Evolutionary conservation across 2,888 invertebrate genomes (phyloP).

Genomic region (Synanthedon andrenaeformis): DNA sequence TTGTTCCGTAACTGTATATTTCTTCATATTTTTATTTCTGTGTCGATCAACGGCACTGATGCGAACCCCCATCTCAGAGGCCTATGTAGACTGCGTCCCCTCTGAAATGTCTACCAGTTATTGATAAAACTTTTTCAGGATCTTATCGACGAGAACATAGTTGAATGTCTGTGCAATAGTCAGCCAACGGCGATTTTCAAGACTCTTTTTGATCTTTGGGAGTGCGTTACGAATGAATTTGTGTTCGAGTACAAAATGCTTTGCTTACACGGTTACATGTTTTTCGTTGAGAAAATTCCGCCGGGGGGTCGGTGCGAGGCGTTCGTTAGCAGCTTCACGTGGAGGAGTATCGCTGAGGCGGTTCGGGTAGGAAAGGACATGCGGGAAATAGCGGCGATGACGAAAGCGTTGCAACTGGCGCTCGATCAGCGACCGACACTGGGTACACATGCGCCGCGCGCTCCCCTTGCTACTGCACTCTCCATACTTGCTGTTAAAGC

Average conservation of each 20-base stretch:
- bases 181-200: constrained; percentile 64
- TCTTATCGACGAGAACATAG: constrained; percentile 35
- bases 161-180: constrained; percentile 49
- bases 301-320: constrained; percentile 51
- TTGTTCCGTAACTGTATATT: no score
- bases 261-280: constrained; percentile 68
- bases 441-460: constrained; percentile 45
- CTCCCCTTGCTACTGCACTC: constrained; percentile 63
- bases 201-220: constrained; percentile 60
- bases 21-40: no score
- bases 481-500: constrained; percentile 60
- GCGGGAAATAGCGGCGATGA: constrained; percentile 30
- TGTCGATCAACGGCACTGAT: no score
- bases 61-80: no score
- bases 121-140: constrained; percentile 25
- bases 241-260: constrained; percentile 64
- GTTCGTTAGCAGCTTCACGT: constrained; percentile 69
- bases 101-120: background rate
- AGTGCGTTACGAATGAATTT: constrained; percentile 50
- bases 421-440: constrained; percentile 48
- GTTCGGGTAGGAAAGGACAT: constrained; percentile 44
- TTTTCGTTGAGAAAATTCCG: constrained; percentile 56
- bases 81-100: no score
- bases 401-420: constrained; percentile 51
- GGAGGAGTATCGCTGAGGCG: constrained; percentile 63